Percentiles rank a stretch among this genome's conserved stretches.
These are phyloP conservation scores for Protobothrops mucrosquamatus DNA, from an alignment of 2,113 vertebrate species.

Conservation along the genomic window DNA sequence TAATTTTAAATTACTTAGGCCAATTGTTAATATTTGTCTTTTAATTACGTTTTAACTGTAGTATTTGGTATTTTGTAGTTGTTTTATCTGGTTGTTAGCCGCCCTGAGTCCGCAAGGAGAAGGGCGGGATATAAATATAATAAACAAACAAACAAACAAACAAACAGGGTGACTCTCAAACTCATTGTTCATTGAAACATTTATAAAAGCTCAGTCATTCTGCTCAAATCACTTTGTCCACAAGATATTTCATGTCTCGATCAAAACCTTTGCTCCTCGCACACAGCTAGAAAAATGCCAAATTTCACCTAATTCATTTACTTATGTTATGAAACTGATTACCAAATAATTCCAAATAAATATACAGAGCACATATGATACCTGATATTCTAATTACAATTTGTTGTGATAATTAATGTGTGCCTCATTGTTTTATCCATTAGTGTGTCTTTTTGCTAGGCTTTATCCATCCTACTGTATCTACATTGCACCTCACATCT, in stretches of 20 bases:
- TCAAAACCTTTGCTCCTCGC: conserved; percentile 11
- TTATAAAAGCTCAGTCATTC: not conserved
- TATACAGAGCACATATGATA: conserved; percentile 6
- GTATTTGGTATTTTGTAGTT: too few relatives aligned
- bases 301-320: conserved; percentile 4
- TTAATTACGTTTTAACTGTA: too few relatives aligned
- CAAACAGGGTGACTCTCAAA: not conserved
- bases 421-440: conserved; percentile 4
- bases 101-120: too few relatives aligned
- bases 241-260: not conserved
- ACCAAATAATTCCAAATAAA: not conserved
- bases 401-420: not conserved
- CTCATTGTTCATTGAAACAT: conserved; percentile 3
- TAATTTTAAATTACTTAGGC: too few relatives aligned
- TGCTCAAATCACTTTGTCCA: not conserved
- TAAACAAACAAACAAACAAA: too few relatives aligned
- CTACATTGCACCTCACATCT: fast-evolving
- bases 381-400: not conserved
- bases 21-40: too few relatives aligned
- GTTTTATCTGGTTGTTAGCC: too few relatives aligned
- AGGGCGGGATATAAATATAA: too few relatives aligned
- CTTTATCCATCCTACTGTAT: not conserved
- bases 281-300: not conserved
- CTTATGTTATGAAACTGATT: not conserved
- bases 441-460: not conserved